Base-by-base conservation (phyloP, 2,797 vertebrate genomes). In the Manis pentadactyla region DNA sequence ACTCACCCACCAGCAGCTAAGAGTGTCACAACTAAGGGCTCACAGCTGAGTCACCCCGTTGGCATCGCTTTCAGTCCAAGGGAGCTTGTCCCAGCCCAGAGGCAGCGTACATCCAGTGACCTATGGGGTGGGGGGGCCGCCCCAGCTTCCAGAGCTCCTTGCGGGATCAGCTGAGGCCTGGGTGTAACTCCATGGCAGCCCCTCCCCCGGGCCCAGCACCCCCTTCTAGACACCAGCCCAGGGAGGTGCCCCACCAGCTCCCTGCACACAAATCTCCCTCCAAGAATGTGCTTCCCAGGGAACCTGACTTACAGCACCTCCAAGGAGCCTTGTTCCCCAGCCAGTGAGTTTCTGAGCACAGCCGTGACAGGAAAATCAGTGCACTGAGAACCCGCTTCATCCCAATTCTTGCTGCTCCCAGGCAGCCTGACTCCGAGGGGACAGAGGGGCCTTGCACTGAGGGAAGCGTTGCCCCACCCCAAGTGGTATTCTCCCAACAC, bases 161-260 rank as follows among this genome's bases (percentile, higher is more conserved):
- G n/a, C 66, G 39, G 31, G 49, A 27, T 11, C 13, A 1, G 37
- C 88, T 57, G 71, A 63, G 53, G n/a, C 63, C 71, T 27, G 3
- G 17, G 19, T 23, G 4, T 39, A 63, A 49, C 46, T 13, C 4
- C 31, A 10, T 12, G 18, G 59, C 0, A 0, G 23, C 57, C 39
- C 17, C 31, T 59, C 73, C 37, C 57, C 23, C 31, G 25, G 31
- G 13, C 31, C 39, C 37, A 66, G 68, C 1, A 17, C 19, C n/a
- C 10, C 46, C 53, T 42, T 31, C 25, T 14, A 61, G 15, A 71
- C 1, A 12, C 27, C 53, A 42, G 19, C 53, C 39, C 59, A 12
- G 9, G 82, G 39, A 42, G 57, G n/a, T 66, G 42, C 69, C 27
- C 68, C 11, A 46, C 39, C 23, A 4, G 29, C 64, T 37, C 34